Percentiles rank a stretch among this genome's conserved stretches.
Evolutionary conservation across 2,113 vertebrate species (phyloP).

Genomic region (Gadus chalcogrammus): DNA sequence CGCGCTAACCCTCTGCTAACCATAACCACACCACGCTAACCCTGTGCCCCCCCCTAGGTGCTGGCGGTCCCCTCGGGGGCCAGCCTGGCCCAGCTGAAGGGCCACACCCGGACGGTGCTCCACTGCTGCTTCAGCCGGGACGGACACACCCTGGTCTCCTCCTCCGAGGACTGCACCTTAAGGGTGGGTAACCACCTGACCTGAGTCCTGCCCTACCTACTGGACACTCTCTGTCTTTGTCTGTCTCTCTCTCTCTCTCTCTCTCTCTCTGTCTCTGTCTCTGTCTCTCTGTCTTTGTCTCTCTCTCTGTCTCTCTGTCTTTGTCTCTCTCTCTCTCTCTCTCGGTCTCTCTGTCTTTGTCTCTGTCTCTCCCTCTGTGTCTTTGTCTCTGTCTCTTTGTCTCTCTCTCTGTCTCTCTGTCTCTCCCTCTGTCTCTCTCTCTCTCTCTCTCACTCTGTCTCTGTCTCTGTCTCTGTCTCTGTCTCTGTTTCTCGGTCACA

Average conservation of each 20-base stretch:
- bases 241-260: not conserved
- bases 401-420: conserved; percentile 16
- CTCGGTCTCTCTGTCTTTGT: conserved; percentile 12
- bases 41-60: conserved; percentile 69
- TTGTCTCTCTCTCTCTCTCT: too few relatives aligned
- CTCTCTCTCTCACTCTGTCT: too few relatives aligned
- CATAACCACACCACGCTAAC: not conserved
- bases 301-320: conserved; percentile 12
- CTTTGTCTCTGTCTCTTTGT: conserved; percentile 28
- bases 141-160: conserved; percentile 80
- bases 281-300: conserved; percentile 6
- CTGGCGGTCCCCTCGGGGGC: conserved; percentile 79
- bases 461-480: too few relatives aligned
- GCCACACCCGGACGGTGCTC: conserved; percentile 79
- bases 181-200: conserved; percentile 69
- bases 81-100: conserved; percentile 63
- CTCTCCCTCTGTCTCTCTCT: conserved; percentile 20
- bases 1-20: too few relatives aligned
- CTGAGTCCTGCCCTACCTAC: not conserved
- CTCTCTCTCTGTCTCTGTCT: not conserved
- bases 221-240: not conserved
- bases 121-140: conserved; percentile 81
- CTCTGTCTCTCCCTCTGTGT: conserved; percentile 6
- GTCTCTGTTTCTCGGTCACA: not conserved
- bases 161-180: conserved; percentile 84